phyloP scores from a whole-genome alignment of 2,113 vertebrate species.

The Mirounga angustirostris region DNA sequence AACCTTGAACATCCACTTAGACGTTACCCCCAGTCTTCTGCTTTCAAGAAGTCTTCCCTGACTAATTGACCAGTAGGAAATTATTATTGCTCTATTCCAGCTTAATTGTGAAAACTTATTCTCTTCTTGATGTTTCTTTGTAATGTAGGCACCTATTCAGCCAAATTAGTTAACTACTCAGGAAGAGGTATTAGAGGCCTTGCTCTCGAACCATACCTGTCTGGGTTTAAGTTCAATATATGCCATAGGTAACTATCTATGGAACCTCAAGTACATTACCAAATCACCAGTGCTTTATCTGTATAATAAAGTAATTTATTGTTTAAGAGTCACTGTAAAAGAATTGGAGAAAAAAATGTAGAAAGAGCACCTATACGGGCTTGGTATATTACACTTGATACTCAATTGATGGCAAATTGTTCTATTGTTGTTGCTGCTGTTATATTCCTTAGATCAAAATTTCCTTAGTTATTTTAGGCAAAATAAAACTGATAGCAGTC shows the following conservation, averaged over 20 bases:
- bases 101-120: slow-evolving; percentile 27
- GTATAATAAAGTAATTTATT: background rate
- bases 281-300: background rate
- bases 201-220: background rate
- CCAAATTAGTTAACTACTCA: slow-evolving; percentile 1
- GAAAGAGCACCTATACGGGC: background rate
- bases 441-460: background rate
- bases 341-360: slow-evolving; percentile 10
- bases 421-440: background rate
- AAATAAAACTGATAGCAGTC: background rate
- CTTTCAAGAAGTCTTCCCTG: slow-evolving; percentile 40
- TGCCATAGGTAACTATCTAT: background rate
- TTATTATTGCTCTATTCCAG: background rate
- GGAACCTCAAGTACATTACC: slow-evolving; percentile 2
- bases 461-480: slow-evolving; percentile 9
- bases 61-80: slow-evolving; percentile 14
- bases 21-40: background rate
- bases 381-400: background rate
- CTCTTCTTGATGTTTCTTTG: background rate
- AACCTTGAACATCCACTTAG: background rate
- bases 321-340: background rate
- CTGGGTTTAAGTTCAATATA: background rate
- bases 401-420: background rate
- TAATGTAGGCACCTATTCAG: background rate
- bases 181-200: background rate